A percentile compares a stretch with the other conserved stretches of the same genome.
These are phyloP conservation scores for Rana temporaria DNA, from an alignment of 2,113 vertebrate species.

Conservation along the genomic window DNA sequence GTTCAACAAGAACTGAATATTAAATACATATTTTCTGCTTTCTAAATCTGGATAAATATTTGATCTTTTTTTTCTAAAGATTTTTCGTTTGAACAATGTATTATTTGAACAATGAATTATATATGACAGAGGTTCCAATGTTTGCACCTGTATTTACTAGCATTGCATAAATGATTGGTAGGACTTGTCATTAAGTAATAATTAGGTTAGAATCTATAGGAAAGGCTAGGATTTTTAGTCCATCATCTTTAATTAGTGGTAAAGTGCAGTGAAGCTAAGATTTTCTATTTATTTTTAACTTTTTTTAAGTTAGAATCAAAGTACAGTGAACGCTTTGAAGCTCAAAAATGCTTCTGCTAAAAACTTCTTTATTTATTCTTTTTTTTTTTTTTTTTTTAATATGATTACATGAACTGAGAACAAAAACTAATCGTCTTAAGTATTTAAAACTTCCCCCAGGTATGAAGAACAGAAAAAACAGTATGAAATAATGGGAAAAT, in stretches of 20 bases:
- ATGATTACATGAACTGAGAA: constrained; percentile 45
- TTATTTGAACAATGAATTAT: not conserved
- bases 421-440: constrained; percentile 53
- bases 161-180: not conserved
- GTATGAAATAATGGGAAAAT: constrained; percentile 28
- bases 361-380: constrained; percentile 12
- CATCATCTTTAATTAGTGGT: not conserved
- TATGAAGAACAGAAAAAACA: constrained; percentile 14
- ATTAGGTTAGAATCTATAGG: not conserved
- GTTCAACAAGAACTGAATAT: not conserved
- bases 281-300: not conserved
- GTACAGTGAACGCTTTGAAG: constrained; percentile 25
- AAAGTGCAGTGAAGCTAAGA: not conserved
- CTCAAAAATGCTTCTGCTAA: constrained; percentile 9
- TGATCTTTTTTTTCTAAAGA: not conserved
- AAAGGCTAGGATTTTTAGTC: not conserved
- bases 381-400: constrained; percentile 8
- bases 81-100: not conserved
- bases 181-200: not conserved
- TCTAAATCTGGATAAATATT: not conserved
- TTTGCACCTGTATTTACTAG: not conserved
- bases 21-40: not conserved
- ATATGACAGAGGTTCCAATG: not conserved
- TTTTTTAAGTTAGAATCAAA: not conserved
- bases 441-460: constrained; percentile 42